Base-by-base conservation (phyloP, 2,113 vertebrate genomes). In the Dromiciops gliroides region DNA sequence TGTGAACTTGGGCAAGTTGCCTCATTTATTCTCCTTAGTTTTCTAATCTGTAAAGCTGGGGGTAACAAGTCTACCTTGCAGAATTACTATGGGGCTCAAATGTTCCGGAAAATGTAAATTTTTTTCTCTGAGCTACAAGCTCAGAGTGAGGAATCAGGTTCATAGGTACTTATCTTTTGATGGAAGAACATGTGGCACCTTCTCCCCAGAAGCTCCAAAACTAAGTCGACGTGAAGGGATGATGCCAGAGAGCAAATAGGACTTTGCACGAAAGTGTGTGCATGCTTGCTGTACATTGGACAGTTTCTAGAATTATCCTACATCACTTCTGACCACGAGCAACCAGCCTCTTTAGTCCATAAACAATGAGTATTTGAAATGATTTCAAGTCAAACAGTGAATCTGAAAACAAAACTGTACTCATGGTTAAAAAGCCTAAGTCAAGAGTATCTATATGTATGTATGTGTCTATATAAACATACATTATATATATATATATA, bases 21-120 rank as follows among this genome's bases (percentile, higher is more conserved):
- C 25, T 53, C 52, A 26, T 47, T 51, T 90, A 9, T 47, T 44
- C 60, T 48, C 48, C 53, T 96, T 88, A 23, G 11, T 93, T 94
- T 90, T 49, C 37, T 91, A 51, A 93, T 37, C 48, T 96, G 47
- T 88, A 50, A 94, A 91, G 28, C 53, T 10, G n/a, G 25, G 25
- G 3, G 44, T 48, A 47, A 44, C 22, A 51, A 51, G 1, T 26
- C 52, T 53, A 53, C 7, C 52, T 53, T 23, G 51, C 51, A 67
- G 31, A 37, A 67, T 37, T 12, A 67, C 16, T 67, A 14, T 3
- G 11, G 31, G 31, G 28, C 56, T 31, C 28, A 37, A 67, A 67
- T 67, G 28, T 67, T 67, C 56, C 14, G 53, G 3, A 37, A 67
- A 67, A 14, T 67, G 25, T 28, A 56, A 56, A 56, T 28, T 28